Conservation (phyloP, 2,113 vertebrate genomes). For the Platysternon megacephalum region DNA sequence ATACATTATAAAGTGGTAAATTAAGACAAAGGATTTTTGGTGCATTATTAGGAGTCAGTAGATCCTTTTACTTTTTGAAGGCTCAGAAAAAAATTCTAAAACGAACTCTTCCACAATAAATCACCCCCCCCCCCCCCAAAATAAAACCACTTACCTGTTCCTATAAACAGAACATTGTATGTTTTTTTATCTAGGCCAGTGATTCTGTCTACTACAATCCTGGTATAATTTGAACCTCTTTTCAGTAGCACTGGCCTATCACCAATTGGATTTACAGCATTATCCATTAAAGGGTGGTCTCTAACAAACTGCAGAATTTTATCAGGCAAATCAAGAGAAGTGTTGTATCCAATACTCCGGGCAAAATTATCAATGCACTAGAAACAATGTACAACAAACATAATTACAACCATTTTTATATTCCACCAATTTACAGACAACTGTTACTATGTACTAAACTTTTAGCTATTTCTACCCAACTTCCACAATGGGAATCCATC, state of each 20-base stretch:
- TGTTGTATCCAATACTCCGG: slow-evolving; percentile 62
- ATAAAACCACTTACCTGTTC: slow-evolving; percentile 75
- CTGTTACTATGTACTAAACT: not conserved
- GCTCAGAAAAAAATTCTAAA: not conserved
- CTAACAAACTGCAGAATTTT: slow-evolving; percentile 82
- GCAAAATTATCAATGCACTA: slow-evolving; percentile 77
- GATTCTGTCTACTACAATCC: slow-evolving; percentile 77
- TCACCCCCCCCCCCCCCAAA: not conserved
- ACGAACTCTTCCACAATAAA: not conserved
- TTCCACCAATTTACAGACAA: not conserved
- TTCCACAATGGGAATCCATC: not conserved
- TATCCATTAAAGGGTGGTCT: slow-evolving; percentile 81
- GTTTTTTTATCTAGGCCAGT: slow-evolving; percentile 67
- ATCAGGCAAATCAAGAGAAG: slow-evolving; percentile 79
- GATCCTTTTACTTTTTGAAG: not conserved
- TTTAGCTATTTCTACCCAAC: not conserved
- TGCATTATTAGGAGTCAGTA: not conserved
- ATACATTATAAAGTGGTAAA: not conserved
- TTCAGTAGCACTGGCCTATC: slow-evolving; percentile 74
- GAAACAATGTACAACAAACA: rapidly evolving
- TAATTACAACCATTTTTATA: not conserved
- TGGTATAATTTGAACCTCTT: slow-evolving; percentile 73
- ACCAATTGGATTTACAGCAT: slow-evolving; percentile 71
- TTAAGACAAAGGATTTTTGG: not conserved
- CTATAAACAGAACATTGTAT: slow-evolving; percentile 80